phyloP scores from a whole-genome alignment of 2,113 vertebrate genomes.

The Daubentonia madagascariensis region DNA sequence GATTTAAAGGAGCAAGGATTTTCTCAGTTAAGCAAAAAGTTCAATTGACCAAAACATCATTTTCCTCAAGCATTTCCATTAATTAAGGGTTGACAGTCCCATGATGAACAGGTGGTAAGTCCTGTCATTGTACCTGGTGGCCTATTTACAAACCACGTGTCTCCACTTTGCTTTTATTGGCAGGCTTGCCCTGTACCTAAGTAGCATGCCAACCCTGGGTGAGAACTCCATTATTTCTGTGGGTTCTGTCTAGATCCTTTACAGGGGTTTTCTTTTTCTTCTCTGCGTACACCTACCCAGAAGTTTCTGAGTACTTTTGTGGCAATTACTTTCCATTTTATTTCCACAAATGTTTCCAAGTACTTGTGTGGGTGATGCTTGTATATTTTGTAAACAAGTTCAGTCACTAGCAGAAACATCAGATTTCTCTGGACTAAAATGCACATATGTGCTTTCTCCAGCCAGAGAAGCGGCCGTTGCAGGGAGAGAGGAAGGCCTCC shows the following conservation, averaged over 20 bases:
- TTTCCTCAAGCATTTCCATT: neutral
- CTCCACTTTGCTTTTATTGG: slow-evolving; percentile 28
- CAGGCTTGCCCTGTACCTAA: neutral
- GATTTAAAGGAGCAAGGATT: neutral
- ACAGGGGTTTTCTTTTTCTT: neutral
- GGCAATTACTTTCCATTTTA: slow-evolving; percentile 60
- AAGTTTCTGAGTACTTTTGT: slow-evolving; percentile 13
- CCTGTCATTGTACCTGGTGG: slow-evolving; percentile 57
- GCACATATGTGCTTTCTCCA: neutral
- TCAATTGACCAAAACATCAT: neutral
- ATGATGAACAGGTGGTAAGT: slow-evolving; percentile 23
- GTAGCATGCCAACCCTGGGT: no score
- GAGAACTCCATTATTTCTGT: neutral
- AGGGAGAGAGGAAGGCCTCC: neutral
- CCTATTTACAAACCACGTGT: slow-evolving; percentile 56
- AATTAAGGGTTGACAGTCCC: neutral
- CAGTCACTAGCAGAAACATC: neutral
- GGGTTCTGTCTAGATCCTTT: slow-evolving; percentile 46
- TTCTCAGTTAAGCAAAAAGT: neutral
- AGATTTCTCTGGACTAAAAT: neutral
- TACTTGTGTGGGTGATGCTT: neutral
- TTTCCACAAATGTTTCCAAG: slow-evolving; percentile 37
- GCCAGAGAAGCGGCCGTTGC: neutral
- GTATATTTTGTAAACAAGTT: neutral
- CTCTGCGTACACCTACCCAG: neutral